phyloP scores from a whole-genome alignment of 2,797 vertebrate genomes.

The Sebastes diploproa region DNA sequence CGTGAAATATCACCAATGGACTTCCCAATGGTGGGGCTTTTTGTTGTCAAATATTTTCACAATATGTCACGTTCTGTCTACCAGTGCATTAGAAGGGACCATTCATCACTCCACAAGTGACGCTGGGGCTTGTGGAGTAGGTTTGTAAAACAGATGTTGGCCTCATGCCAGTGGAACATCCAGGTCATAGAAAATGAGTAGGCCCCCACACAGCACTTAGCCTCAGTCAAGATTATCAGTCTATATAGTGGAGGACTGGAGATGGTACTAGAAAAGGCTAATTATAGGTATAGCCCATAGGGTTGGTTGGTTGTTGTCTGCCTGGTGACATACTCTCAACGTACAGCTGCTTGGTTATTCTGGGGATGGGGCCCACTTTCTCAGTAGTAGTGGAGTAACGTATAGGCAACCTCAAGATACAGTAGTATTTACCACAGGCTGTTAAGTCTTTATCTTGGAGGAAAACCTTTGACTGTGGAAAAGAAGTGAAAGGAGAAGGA shows the following conservation, averaged over 20 bases:
- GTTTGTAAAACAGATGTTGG: conserved; percentile 50
- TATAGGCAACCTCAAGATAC: neutral
- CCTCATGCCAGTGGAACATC: conserved; percentile 52
- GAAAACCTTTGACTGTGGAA: neutral
- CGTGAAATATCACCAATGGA: neutral
- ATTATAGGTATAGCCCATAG: conserved; percentile 69
- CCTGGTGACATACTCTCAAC: conserved; percentile 51
- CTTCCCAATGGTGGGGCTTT: neutral
- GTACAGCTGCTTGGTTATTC: conserved; percentile 48
- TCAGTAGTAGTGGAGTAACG: neutral
- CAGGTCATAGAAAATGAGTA: conserved; percentile 45
- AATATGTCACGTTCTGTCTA: conserved; percentile 14
- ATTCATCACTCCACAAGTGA: conserved; percentile 45
- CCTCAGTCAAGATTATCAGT: conserved; percentile 44
- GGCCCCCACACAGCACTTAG: conserved; percentile 39
- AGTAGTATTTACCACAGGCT: neutral
- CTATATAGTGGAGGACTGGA: conserved; percentile 24
- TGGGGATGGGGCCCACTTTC: conserved; percentile 2
- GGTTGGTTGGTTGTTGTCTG: conserved; percentile 52
- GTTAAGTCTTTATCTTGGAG: neutral
- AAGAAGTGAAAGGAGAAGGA: neutral
- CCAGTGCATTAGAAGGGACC: conserved; percentile 29
- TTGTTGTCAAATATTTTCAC: neutral
- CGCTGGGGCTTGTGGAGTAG: conserved; percentile 1
- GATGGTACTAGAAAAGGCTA: conserved; percentile 62